Evolutionary conservation across 1,140 invertebrate genomes (phyloP).

Genomic region (Coelopa frigida): DNA sequence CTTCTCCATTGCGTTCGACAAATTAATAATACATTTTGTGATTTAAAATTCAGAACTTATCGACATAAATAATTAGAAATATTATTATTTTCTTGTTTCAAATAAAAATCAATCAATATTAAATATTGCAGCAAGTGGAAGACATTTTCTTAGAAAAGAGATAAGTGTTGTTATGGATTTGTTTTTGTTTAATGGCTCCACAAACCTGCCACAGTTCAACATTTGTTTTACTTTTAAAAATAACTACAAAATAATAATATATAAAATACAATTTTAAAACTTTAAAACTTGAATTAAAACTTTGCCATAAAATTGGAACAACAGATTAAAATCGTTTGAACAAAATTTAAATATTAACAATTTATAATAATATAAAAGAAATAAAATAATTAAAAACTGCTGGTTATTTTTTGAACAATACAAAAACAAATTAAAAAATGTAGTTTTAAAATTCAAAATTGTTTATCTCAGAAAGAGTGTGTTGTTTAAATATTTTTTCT

Average conservation of each 20-base stretch:
- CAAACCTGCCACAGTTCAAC: no score
- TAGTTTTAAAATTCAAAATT: conserved; percentile 4
- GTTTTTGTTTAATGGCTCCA: no score
- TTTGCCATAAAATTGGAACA: conserved; percentile 1
- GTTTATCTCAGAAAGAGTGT: conserved; percentile 3
- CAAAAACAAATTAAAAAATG: conserved; percentile 10
- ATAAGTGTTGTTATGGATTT: neutral
- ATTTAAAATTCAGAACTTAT: no score
- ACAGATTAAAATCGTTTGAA: conserved; percentile 4
- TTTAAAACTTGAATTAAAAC: neutral
- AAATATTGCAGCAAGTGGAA: conserved; percentile 43
- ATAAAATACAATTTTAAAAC: no score
- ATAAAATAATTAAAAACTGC: conserved; percentile 2
- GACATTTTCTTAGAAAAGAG: conserved; percentile 17
- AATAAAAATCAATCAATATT: conserved; percentile 18
- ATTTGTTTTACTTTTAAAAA: no score
- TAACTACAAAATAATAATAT: no score
- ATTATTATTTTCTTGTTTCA: conserved; percentile 7
- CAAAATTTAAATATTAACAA: neutral
- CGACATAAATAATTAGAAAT: conserved; percentile 7
- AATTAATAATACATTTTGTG: no score
- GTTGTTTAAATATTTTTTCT: conserved; percentile 4
- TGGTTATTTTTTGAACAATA: conserved; percentile 1
- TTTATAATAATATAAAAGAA: conserved; percentile 4
- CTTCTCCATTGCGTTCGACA: no score